Evolutionary conservation across 2,888 invertebrate species (phyloP).

Genomic region (Cryptus armator): DNA sequence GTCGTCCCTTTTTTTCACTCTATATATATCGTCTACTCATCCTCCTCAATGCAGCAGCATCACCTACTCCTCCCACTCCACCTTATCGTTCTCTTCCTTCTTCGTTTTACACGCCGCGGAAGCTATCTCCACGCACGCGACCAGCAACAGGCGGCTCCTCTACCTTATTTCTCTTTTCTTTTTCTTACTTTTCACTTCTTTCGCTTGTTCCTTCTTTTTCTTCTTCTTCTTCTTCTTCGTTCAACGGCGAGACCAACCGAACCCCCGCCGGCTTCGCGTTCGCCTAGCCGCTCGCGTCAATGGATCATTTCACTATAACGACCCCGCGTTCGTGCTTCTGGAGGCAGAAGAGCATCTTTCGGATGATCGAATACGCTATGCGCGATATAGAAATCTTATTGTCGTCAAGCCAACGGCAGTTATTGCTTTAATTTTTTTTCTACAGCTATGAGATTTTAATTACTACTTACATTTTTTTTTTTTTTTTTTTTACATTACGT

Average conservation of each 20-base stretch:
- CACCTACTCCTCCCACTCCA: slow-evolving; percentile 65
- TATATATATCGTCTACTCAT: slow-evolving; percentile 61
- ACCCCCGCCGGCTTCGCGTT: slow-evolving; percentile 66
- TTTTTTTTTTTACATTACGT: background rate
- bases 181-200: slow-evolving; percentile 23
- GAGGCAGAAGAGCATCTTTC: slow-evolving; percentile 53
- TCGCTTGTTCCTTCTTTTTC: slow-evolving; percentile 21
- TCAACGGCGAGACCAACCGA: slow-evolving; percentile 53
- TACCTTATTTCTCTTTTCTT: slow-evolving; percentile 66
- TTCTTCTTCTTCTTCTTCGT: slow-evolving; percentile 28
- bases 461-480: background rate
- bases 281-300: slow-evolving; percentile 72
- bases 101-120: slow-evolving; percentile 69
- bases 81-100: slow-evolving; percentile 58
- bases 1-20: slow-evolving; percentile 31
- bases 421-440: background rate
- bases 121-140: slow-evolving; percentile 74
- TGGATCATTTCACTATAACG: slow-evolving; percentile 63
- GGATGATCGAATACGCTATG: slow-evolving; percentile 29
- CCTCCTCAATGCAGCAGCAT: slow-evolving; percentile 49
- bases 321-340: slow-evolving; percentile 51
- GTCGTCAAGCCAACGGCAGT: background rate
- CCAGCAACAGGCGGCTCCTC: slow-evolving; percentile 82
- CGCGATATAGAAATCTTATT: slow-evolving; percentile 21
- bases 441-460: background rate